Evolutionary conservation across 2,888 invertebrate species (phyloP), one percentile per base, ranked within the genome.

Genomic region (Adela reaumurella): DNA sequence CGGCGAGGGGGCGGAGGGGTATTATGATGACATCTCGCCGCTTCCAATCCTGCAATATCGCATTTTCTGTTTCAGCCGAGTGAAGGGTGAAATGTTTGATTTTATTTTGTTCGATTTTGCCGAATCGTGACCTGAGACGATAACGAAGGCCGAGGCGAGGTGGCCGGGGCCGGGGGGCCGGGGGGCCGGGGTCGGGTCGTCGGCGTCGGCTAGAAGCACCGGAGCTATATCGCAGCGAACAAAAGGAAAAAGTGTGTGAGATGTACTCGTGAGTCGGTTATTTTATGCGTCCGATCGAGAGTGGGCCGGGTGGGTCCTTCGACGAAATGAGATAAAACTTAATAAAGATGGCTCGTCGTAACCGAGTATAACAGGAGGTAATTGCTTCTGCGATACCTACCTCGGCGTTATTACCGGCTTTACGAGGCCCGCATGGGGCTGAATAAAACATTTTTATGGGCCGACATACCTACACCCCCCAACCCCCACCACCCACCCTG

Each of bases 311-410:
- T 11, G 35, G 14, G 68, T 68, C 73, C 73, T 76, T 71, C 69
- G 60, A 62, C 67, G 35, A 70, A 77, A 77, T 72, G 74, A 73
- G 74, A 70, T 71, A 74, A 74, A 76, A 74, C 74, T 74, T 76
- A 77, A 74, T 78, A 77, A 78, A 77, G 70, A 72, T 69, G 72
- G 72, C 72, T 74, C 73, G 73, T 77, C 74, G 78, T 77, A 74
- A 77, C 78, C 77, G 77, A 77, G 78, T 78, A 77, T 78, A 77
- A 77, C 77, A 77, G 78, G 77, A 74, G 67, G 77, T 78, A 78
- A 78, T 78, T 78, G 78, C 74, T 74, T 74, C 72, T 70, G 72
- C 77, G 74, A 76, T 77, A 72, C 77, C 77, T 77, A 66, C 74
- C 4, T 35, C 35, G 35, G 70, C 74, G 76, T 78, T 77, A 78